Evolutionary conservation across 2,113 vertebrate genomes (phyloP).

Genomic region (Paralichthys olivaceus): DNA sequence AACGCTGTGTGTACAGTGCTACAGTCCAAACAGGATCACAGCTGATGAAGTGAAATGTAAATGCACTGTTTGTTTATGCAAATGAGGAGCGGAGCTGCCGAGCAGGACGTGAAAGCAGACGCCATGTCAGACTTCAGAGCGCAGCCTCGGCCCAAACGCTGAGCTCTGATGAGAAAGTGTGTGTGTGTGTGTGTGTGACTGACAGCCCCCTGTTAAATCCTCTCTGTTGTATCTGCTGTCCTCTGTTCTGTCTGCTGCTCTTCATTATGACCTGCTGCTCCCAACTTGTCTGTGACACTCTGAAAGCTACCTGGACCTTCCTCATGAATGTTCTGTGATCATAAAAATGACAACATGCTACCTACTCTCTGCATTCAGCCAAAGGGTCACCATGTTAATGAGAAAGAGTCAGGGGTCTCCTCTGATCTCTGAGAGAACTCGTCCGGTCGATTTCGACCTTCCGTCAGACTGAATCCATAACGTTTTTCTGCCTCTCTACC

Average conservation of each 20-base stretch:
- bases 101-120: slow-evolving; percentile 39
- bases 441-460: slow-evolving; percentile 22
- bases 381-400: slow-evolving; percentile 31
- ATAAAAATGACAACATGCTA: slow-evolving; percentile 22
- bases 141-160: slow-evolving; percentile 20
- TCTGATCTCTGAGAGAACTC: slow-evolving; percentile 38
- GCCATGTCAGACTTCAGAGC: slow-evolving; percentile 42
- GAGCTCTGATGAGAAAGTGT: slow-evolving; percentile 30
- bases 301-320: slow-evolving; percentile 51
- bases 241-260: slow-evolving; percentile 64
- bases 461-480: slow-evolving; percentile 51
- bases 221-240: slow-evolving; percentile 56
- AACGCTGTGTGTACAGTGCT: slow-evolving; percentile 16
- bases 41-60: slow-evolving; percentile 59
- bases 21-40: slow-evolving; percentile 39
- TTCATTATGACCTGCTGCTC: slow-evolving; percentile 57
- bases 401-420: slow-evolving; percentile 32
- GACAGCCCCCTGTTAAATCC: slow-evolving; percentile 44
- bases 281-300: slow-evolving; percentile 49
- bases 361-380: slow-evolving; percentile 36
- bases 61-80: slow-evolving; percentile 61
- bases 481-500: slow-evolving; percentile 47
- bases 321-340: slow-evolving; percentile 40
- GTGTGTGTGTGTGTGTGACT: slow-evolving; percentile 16
- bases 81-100: slow-evolving; percentile 43